Base-by-base conservation (phyloP, 1,140 invertebrate species). In the Trichonephila inaurata region DNA sequence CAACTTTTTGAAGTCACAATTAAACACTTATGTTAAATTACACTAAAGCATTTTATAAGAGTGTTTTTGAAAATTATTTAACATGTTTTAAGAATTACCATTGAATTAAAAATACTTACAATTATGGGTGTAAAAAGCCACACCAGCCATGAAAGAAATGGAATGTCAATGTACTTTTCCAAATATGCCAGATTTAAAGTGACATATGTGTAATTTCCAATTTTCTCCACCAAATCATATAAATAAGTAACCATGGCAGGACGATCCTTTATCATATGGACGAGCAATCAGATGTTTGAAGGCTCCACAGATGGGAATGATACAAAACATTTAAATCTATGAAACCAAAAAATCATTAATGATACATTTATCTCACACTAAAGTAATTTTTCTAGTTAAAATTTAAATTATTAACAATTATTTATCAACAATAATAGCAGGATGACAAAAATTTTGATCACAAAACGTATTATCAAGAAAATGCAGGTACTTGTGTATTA, bases 61-160 rank as follows among this genome's bases (percentile, higher is more conserved):
- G 28, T 28, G 0, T 28, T 28, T 28, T 28, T 28, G 28, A 1
- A 28, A 28, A 28, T 1, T 28, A 28, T 28, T 28, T 7, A 51
- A 51, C 7, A 51, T 1, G 10, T 10, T 51, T 51, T 51, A 51
- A 51, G 0, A 51, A 5, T 7, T 51, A 51, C 24, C 28, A n/a
- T 69, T 4, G 24, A 14, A 28, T n/a, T 66, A 28, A 69, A 69
- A 2, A 40, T 40, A 89, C 93, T 92, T 81, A 98, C 96, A 83
- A 98, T 95, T 33, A 97, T 95, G 16, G 97, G 97, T 95, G 96
- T 97, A 95, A 97, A 96, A 95, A 97, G 96, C 96, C 97, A 97
- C 92, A 97, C 96, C 64, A 98, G 96, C 97, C 97, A 98, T 58
- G 88, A 51, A 18, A 94, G 60, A 93, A 94, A 94, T 58, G 94